Percentiles rank a stretch among this genome's conserved stretches.
Conservation (phyloP, 2,888 invertebrate genomes). For the Melipona bicolor region DNA sequence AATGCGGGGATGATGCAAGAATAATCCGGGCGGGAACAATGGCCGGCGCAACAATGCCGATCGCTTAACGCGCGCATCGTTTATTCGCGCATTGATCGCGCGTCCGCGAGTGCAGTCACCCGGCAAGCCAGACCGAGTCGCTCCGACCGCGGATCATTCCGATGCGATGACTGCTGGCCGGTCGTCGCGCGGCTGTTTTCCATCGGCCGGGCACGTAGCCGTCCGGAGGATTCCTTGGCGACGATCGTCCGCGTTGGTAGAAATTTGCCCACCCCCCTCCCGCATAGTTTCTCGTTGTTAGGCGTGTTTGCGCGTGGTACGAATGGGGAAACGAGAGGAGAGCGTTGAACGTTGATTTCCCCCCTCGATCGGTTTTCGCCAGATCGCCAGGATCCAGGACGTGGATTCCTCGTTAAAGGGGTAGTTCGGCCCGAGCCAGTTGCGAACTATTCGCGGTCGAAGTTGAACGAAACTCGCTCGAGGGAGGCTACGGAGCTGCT, state of each 20-base stretch:
- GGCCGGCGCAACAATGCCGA: conserved; percentile 56
- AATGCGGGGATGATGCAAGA: conserved; percentile 66
- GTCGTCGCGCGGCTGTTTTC: conserved; percentile 8
- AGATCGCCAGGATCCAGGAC: neutral
- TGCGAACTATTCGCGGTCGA: conserved; percentile 23
- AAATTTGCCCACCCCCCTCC: neutral
- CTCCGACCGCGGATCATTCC: conserved; percentile 16
- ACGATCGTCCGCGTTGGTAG: neutral
- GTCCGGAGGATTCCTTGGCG: conserved; percentile 38
- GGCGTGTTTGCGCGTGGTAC: neutral
- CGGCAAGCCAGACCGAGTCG: conserved; percentile 30
- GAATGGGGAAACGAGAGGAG: neutral
- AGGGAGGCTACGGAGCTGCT: neutral
- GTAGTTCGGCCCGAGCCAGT: neutral
- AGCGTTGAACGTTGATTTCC: neutral
- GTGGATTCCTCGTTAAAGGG: neutral
- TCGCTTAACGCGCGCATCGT: conserved; percentile 56
- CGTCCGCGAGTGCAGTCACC: conserved; percentile 56
- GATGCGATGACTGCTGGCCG: conserved; percentile 10
- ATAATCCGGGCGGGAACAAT: conserved; percentile 66
- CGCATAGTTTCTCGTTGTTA: neutral
- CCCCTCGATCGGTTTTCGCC: neutral
- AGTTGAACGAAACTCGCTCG: conserved; percentile 9
- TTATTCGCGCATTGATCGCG: conserved; percentile 59
- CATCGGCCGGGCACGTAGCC: conserved; percentile 31